phyloP scores from a whole-genome alignment of 2,113 vertebrate species.

The Benitochromis conjunctus region DNA sequence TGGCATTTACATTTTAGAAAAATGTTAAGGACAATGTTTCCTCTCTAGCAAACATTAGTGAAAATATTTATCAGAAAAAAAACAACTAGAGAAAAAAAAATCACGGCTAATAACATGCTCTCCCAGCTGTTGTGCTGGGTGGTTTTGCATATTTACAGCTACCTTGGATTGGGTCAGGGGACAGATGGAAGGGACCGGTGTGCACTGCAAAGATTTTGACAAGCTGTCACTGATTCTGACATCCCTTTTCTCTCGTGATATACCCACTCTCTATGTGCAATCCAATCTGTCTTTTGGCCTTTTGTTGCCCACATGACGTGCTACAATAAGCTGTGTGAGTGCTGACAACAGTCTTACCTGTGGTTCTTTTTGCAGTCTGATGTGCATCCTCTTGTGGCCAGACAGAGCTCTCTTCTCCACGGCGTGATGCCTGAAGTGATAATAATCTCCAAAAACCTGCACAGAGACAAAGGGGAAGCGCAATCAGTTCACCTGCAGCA shows the following conservation, averaged over 20 bases:
- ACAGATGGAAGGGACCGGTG: conserved; percentile 26
- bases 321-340: neutral
- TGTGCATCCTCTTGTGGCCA: conserved; percentile 78
- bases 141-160: conserved; percentile 32
- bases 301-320: conserved; percentile 32
- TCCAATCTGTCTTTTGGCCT: conserved; percentile 45
- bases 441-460: conserved; percentile 93
- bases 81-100: neutral
- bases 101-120: neutral
- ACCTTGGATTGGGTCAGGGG: neutral
- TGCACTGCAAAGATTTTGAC: conserved; percentile 31
- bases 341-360: conserved; percentile 74
- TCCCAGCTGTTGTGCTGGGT: conserved; percentile 24
- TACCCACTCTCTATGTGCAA: conserved; percentile 3
- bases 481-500: conserved; percentile 36
- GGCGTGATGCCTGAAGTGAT: conserved; percentile 86
- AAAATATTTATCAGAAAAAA: neutral
- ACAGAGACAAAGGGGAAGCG: conserved; percentile 38
- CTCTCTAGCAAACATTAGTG: neutral
- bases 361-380: conserved; percentile 80
- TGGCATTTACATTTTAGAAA: neutral
- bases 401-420: conserved; percentile 88
- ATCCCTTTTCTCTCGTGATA: conserved; percentile 14
- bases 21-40: neutral
- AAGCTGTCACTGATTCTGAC: conserved; percentile 40